Base-by-base conservation (phyloP, 2,888 invertebrate genomes). In the Epiblema foenella region DNA sequence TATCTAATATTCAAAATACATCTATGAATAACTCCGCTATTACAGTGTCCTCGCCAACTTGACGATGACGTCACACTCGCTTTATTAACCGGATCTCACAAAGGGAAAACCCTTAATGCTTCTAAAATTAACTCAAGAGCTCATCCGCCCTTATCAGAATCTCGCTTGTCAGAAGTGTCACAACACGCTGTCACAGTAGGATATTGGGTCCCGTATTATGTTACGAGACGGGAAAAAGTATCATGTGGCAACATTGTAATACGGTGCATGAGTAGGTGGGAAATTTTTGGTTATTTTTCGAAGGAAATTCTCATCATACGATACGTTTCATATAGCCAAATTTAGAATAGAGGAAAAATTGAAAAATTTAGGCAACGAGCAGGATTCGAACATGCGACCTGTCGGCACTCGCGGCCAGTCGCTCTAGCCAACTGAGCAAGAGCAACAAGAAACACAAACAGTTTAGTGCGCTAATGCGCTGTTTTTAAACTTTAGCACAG, bases 91-190 rank as follows among this genome's bases (percentile, higher is more conserved):
- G 49, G 39, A 15, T 57, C 46, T 57, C 70, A 18, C 59, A 64
- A 39, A 59, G 64, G 64, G 39, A 63, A 58, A 64, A 17, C 69
- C 63, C 54, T 60, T 70, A 66, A 70, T 66, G 70, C 70, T 54
- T 46, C 70, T 65, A 70, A 70, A 70, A 70, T 70, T 70, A 70
- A 70, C 70, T 70, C 65, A 46, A 49, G 65, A 37, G 65, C 65
- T 65, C 59, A 69, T 69, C 63, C 69, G 37, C 57, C 65, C 65
- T 70, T 65, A 70, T 70, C 70, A 70, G 52, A n/a, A 65, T 56
- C 59, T 54, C 69, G 46, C 65, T 60, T 66, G 65, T 70, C 70
- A 65, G 37, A 70, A 65, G 54, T 66, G 65, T 70, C 70, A 65
- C 46, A 70, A 65, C 17, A 54, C 17, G 39, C 24, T 20, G 68